Percentiles rank a stretch among this genome's conserved stretches.
Evolutionary conservation across 1,140 invertebrate genomes (phyloP).

Genomic region (Hylyphantes graminicola): DNA sequence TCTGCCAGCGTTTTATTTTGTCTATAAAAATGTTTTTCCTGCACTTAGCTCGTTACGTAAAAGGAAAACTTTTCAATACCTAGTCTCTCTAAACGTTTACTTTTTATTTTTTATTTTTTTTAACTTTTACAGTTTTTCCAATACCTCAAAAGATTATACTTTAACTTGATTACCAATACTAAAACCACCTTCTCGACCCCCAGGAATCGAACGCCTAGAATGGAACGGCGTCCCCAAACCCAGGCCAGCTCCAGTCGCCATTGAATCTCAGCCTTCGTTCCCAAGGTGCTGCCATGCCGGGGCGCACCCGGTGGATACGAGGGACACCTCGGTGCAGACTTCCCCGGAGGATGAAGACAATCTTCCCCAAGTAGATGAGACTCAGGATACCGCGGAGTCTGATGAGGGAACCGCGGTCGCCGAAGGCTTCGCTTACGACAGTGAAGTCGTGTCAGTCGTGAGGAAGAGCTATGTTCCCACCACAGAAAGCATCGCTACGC

Average conservation of each 20-base stretch:
- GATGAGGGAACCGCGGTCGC: neutral
- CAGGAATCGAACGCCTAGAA: conserved; percentile 56
- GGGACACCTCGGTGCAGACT: conserved; percentile 51
- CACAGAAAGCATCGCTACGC: conserved; percentile 37
- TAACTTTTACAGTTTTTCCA: neutral
- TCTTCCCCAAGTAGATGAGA: neutral
- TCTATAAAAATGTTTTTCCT: too few species aligned
- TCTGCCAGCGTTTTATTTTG: too few species aligned
- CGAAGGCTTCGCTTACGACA: neutral
- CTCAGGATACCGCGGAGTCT: neutral
- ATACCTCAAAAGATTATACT: neutral
- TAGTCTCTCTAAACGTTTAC: too few species aligned
- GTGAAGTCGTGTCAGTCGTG: conserved; percentile 2
- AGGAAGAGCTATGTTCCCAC: conserved; percentile 15
- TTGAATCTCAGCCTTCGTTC: conserved; percentile 4
- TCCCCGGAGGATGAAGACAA: conserved; percentile 12
- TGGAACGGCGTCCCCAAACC: conserved; percentile 32
- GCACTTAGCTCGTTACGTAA: too few species aligned
- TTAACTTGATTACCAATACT: neutral
- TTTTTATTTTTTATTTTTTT: too few species aligned
- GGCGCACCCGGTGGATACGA: conserved; percentile 15
- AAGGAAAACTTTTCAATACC: too few species aligned
- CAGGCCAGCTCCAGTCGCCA: neutral
- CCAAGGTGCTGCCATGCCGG: conserved; percentile 25
- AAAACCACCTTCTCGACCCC: neutral